Evolutionary conservation across 2,113 vertebrate genomes (phyloP), one percentile per base, ranked within the genome.

Genomic region (Lanius ludovicianus): DNA sequence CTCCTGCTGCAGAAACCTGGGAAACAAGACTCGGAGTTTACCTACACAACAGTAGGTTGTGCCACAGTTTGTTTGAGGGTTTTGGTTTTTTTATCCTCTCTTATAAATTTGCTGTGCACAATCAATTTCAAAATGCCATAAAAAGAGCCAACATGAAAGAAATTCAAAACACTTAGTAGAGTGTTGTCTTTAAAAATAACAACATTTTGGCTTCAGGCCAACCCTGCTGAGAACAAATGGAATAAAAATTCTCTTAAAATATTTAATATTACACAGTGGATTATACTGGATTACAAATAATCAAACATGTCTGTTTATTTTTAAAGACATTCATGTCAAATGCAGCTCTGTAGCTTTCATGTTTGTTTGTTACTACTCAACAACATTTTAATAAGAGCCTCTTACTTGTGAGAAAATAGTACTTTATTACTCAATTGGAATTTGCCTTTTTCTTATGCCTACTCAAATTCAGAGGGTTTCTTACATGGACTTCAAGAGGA

Each of bases 71-170:
- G 27, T 78, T 73, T 33, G 11, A 42, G 24, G 18, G 5, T 39
- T 31, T 93, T 18, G 53, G 1, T 2, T 71, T 75, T 89, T 59
- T 91, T 71, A 49, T 39, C 47, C 53, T 37, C 10, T 8, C 57
- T 85, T 79, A 81, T 71, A 77, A 96, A 96, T 93, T 84, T 95
- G 78, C 49, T 89, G 86, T 86, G 74, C 59, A 85, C 93, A 97
- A 95, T 95, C 68, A 62, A 92, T 94, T 96, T 95, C 79, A 97
- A 94, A 96, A 90, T 77, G 55, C 84, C 95, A 86, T 86, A 93
- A 95, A 97, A 97, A 95, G 63, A 97, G 84, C 65, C 64, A 94
- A 93, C 88, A 96, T 95, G 96, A 97, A 97, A 94, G 53, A 70
- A 84, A 85, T 93, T 89, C 75, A 84, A 95, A 96, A 80, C 23